Evolutionary conservation across 2,888 invertebrate genomes (phyloP).

Genomic region (Tetragonula carbonaria): DNA sequence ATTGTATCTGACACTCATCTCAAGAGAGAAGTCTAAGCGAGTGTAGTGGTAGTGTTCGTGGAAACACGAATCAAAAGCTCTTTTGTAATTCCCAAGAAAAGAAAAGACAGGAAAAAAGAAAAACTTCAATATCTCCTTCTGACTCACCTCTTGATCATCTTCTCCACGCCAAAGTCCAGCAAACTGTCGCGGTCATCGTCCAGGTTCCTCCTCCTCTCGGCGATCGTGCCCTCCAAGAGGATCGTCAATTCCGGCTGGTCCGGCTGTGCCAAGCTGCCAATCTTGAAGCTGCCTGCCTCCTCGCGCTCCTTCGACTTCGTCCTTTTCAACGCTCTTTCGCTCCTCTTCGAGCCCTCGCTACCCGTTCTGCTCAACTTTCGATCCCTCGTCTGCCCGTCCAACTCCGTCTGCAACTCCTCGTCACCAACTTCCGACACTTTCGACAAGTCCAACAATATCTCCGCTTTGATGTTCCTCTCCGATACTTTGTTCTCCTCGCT

Average conservation of each 20-base stretch:
- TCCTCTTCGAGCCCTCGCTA: slow-evolving; percentile 69
- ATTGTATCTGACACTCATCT: too few relatives aligned
- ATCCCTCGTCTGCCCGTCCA: slow-evolving; percentile 56
- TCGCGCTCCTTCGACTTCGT: slow-evolving; percentile 28
- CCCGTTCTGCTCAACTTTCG: slow-evolving; percentile 66
- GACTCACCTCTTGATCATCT: slow-evolving; percentile 33
- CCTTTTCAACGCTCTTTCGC: neutral
- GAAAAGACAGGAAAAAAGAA: neutral
- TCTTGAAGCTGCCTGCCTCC: slow-evolving; percentile 27
- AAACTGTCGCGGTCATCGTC: neutral
- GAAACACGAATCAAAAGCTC: neutral
- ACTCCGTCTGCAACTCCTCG: slow-evolving; percentile 77
- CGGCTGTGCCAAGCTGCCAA: slow-evolving; percentile 64
- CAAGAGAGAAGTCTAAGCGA: too few relatives aligned
- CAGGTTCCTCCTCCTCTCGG: slow-evolving; percentile 25
- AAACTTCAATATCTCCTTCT: neutral
- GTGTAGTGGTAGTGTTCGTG: too few relatives aligned
- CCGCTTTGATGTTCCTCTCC: slow-evolving; percentile 83
- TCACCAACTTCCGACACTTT: slow-evolving; percentile 83
- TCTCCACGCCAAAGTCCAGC: neutral
- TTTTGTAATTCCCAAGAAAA: neutral
- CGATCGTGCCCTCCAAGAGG: slow-evolving; percentile 33
- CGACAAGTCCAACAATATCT: slow-evolving; percentile 83
- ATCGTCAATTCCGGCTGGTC: slow-evolving; percentile 64
- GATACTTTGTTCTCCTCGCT: slow-evolving; percentile 73